Conservation (phyloP, 2,797 vertebrate species). For the Amphiprion clarkii region DNA sequence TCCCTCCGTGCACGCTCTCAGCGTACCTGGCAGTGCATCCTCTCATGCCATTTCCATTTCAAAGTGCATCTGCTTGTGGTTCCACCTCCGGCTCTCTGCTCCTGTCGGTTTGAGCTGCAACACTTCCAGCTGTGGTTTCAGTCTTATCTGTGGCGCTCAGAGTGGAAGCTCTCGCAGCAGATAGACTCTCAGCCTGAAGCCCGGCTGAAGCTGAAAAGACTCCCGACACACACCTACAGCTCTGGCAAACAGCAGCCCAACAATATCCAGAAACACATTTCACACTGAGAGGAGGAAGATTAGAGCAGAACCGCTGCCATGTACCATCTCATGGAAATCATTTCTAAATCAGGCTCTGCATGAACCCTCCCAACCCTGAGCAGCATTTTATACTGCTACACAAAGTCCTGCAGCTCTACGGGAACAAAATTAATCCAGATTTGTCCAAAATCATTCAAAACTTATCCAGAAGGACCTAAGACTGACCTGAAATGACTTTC, state of each 20-base stretch:
- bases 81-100: slow-evolving; percentile 34
- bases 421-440: too few relatives aligned
- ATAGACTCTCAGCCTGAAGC: slow-evolving; percentile 71
- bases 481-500: too few relatives aligned
- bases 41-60: slow-evolving; percentile 75
- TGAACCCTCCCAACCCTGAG: too few relatives aligned
- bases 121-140: slow-evolving; percentile 23
- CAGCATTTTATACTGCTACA: too few relatives aligned
- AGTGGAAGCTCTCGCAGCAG: slow-evolving; percentile 73
- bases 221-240: slow-evolving; percentile 75
- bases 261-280: slow-evolving; percentile 64
- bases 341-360: too few relatives aligned
- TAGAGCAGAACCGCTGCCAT: too few relatives aligned
- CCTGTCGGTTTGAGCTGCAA: not conserved
- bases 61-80: slow-evolving; percentile 71
- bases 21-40: slow-evolving; percentile 65
- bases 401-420: too few relatives aligned
- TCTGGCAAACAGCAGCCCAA: slow-evolving; percentile 58
- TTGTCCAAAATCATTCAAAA: too few relatives aligned
- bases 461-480: too few relatives aligned
- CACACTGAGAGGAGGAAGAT: slow-evolving; percentile 36
- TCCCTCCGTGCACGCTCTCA: slow-evolving; percentile 52
- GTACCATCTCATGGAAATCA: too few relatives aligned
- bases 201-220: slow-evolving; percentile 69
- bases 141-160: slow-evolving; percentile 82